Evolutionary conservation across 2,888 invertebrate genomes (phyloP).

Genomic region (Drosophila suboccidentalis): DNA sequence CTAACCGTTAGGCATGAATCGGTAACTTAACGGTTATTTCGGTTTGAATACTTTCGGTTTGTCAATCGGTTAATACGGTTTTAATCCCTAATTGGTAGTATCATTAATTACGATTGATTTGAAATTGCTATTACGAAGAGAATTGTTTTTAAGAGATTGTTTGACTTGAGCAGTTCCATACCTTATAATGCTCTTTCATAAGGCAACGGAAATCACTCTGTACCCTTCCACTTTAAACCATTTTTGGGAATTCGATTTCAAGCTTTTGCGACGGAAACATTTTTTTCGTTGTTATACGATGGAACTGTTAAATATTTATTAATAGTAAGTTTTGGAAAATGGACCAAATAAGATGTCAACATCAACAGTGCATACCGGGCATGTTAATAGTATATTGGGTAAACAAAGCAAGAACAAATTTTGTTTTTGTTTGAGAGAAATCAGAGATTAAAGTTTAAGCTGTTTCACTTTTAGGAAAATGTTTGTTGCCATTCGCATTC

Average conservation of each 20-base stretch:
- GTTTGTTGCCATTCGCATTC: conserved; percentile 37
- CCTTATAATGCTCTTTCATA: neutral
- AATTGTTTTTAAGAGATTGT: no score
- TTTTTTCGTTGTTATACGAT: neutral
- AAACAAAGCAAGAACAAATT: conserved; percentile 18
- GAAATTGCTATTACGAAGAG: no score
- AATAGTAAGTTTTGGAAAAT: neutral
- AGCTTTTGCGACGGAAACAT: neutral
- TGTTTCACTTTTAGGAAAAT: conserved; percentile 55
- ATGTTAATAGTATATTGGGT: conserved; percentile 16
- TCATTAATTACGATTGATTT: no score
- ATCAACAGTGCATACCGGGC: neutral
- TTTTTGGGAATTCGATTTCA: neutral
- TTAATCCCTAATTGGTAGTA: no score
- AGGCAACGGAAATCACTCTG: neutral
- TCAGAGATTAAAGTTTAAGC: conserved; percentile 51
- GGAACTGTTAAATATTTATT: neutral
- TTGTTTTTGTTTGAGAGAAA: conserved; percentile 28
- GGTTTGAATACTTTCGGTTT: no score
- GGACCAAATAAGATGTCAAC: conserved; percentile 5
- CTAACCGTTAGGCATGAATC: no score
- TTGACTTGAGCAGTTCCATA: neutral
- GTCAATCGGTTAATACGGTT: no score
- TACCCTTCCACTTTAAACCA: neutral
- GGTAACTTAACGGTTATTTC: no score